Evolutionary conservation across 2,888 invertebrate species (phyloP), one percentile per base, ranked within the genome.

Genomic region (Amiota communis): DNA sequence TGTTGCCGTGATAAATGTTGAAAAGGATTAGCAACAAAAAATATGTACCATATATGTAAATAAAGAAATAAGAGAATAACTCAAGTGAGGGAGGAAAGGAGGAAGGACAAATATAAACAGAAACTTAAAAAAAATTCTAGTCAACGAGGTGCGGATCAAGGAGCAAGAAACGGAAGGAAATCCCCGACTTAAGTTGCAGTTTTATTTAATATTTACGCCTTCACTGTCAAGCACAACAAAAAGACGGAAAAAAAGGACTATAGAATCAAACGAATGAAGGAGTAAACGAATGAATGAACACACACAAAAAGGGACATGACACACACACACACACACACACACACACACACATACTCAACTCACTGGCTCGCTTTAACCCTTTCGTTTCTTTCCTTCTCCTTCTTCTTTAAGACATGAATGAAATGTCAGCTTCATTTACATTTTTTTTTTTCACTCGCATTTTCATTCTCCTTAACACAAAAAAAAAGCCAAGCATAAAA

Each of bases 401-500:
- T 36, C 8, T 36, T 36, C 36, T 6, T 36, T 59, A 63, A 64
- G 17, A 71, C 48, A 49, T 49, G 56, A 17, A 63, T 64, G 53
- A 63, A 49, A 71, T 63, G 71, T 71, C 71, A 64, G 71, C 71
- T 64, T 71, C 64, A 71, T 71, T 71, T 71, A 48, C 71, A 71
- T 71, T 71, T 70, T 47, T 59, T 23, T 23, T 49, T 48, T 67
- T 47, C 15, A 46, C 57, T 36, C 53, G n/a, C 53, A 53, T 53
- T 2, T n/a, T 53, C 12, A 53, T n/a, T 36, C 36, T 36, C 6
- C 36, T 36, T 36, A 36, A 36, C 36, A 63, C 46, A 63, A 63
- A 73, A 76, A 63, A 63, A 63, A 73, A 76, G 73, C 75, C 74
- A 69, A 65, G 65, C 72, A 74, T 72, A 72, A 78, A 51, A n/a